Evolutionary conservation across 2,888 invertebrate genomes (phyloP).

Genomic region (Timema podura): DNA sequence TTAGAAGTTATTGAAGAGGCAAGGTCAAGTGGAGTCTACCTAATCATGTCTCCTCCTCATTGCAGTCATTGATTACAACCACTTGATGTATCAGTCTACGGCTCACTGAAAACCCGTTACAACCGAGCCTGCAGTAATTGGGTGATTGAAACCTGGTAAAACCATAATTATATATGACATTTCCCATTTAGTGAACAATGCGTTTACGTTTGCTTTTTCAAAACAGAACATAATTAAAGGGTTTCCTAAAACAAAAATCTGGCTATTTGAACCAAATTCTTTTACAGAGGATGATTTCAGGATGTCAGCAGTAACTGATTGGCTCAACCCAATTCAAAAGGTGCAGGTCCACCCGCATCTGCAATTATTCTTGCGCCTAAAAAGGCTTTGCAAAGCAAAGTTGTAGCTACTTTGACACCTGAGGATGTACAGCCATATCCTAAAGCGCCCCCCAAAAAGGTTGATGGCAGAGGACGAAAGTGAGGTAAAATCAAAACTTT

Average conservation of each 20-base stretch:
- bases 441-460: no score
- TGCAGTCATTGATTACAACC: not conserved
- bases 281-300: no score
- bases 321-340: no score
- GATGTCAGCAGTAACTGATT: no score
- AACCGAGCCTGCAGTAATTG: slow-evolving; percentile 21
- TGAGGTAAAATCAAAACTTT: no score
- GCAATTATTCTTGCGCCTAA: no score
- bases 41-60: slow-evolving; percentile 22
- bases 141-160: slow-evolving; percentile 18
- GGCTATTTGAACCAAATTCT: not conserved
- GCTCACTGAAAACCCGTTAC: slow-evolving; percentile 22
- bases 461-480: no score
- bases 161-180: slow-evolving; percentile 18
- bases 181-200: not conserved
- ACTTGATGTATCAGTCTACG: slow-evolving; percentile 19
- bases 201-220: not conserved
- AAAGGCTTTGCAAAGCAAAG: no score
- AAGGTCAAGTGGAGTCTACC: slow-evolving; percentile 17
- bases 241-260: not conserved
- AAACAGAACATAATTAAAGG: not conserved
- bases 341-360: no score
- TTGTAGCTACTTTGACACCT: no score
- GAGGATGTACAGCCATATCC: no score
- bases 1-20: not conserved